phyloP scores from a whole-genome alignment of 1,140 invertebrate species.

The Brachionus rotundiformis region DNA sequence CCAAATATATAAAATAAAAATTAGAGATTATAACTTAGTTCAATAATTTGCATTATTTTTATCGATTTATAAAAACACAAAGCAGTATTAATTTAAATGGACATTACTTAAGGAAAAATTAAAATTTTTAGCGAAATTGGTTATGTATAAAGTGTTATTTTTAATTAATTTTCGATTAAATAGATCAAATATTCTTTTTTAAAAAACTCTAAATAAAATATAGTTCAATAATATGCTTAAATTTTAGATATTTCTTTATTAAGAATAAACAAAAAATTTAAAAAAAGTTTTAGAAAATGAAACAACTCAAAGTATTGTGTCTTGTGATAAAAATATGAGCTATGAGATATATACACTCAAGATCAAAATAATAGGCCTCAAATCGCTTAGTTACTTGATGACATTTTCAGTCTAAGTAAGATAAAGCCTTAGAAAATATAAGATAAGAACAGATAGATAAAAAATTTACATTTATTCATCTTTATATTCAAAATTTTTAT shows the following conservation, averaged over 20 bases:
- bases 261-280: neutral
- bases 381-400: neutral
- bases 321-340: neutral
- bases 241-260: neutral
- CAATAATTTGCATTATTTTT: no score
- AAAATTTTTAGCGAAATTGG: no score
- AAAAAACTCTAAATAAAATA: no score
- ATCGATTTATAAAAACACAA: no score
- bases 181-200: no score
- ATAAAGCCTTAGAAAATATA: neutral
- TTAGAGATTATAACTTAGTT: no score
- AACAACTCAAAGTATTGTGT: neutral
- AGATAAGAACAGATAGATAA: neutral
- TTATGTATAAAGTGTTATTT: no score
- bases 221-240: no score
- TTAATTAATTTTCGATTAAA: no score
- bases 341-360: neutral
- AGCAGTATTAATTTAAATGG: no score
- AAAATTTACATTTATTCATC: constrained; percentile 49
- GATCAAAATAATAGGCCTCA: neutral
- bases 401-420: neutral
- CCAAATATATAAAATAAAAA: no score
- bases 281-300: neutral
- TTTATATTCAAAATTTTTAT: constrained; percentile 40
- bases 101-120: no score